phyloP scores from a whole-genome alignment of 2,113 vertebrate genomes.

The Erpornis zantholeuca region DNA sequence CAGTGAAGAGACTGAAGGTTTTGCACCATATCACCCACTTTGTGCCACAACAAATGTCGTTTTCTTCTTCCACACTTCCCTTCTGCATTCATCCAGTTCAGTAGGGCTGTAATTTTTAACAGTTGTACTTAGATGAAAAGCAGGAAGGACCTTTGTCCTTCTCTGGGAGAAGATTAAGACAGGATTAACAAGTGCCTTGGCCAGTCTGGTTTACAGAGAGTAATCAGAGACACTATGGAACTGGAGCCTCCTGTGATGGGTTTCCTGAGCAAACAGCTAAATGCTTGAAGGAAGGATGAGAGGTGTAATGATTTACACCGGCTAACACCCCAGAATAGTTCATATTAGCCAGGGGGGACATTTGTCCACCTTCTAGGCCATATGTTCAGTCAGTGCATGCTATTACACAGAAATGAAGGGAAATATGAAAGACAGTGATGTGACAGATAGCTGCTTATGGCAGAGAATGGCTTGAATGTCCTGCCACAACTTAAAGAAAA shows the following conservation, averaged over 20 bases:
- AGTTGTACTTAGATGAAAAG: neutral
- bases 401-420: neutral
- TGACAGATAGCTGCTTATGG: constrained; percentile 12
- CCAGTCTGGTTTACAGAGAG: neutral
- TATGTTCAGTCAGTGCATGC: neutral
- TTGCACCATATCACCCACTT: too few relatives aligned
- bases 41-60: neutral
- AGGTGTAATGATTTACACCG: neutral
- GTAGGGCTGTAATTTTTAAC: neutral
- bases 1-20: too few relatives aligned
- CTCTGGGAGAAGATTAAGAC: neutral
- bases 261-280: neutral
- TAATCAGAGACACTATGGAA: neutral
- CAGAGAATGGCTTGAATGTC: neutral
- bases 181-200: neutral
- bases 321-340: neutral
- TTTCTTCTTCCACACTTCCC: neutral
- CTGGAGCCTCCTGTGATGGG: neutral
- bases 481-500: neutral
- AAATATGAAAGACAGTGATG: neutral
- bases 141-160: neutral
- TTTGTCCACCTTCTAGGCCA: neutral
- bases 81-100: neutral
- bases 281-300: neutral
- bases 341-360: neutral